Percentiles rank a stretch among this genome's conserved stretches.
phyloP scores from a whole-genome alignment of 2,888 invertebrate species.

The Hanleya hanleyi region DNA sequence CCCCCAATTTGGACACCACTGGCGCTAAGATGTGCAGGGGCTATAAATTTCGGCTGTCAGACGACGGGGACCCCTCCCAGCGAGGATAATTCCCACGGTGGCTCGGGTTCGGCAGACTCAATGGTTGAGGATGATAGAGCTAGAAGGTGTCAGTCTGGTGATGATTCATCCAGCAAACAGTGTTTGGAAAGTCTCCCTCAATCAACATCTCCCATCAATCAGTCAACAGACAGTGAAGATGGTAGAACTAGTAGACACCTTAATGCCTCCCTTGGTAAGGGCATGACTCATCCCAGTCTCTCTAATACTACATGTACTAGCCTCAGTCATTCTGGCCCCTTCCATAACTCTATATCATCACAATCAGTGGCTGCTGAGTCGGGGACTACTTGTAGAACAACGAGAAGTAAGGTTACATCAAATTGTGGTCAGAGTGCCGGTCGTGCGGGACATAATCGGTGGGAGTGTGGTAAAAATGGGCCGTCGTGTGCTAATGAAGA shows the following conservation, averaged over 20 bases:
- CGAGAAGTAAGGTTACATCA: no score
- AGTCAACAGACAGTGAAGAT: neutral
- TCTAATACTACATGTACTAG: no score
- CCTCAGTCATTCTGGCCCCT: neutral
- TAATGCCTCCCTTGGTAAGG: neutral
- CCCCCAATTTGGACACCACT: slow-evolving; percentile 35
- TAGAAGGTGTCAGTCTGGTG: neutral
- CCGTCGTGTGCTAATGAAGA: neutral
- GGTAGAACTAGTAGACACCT: slow-evolving; percentile 7
- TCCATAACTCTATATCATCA: neutral
- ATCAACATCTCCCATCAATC: slow-evolving; percentile 6
- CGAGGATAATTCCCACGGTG: neutral
- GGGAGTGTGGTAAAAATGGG: neutral
- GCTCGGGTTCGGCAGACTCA: no score
- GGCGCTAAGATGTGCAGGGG: slow-evolving; percentile 22
- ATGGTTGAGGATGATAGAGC: neutral
- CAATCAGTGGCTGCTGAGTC: no score
- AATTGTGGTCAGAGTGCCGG: neutral
- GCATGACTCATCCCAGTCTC: slow-evolving; percentile 2
- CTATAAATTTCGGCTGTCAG: neutral
- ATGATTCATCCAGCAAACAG: neutral
- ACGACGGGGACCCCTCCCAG: neutral
- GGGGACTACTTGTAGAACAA: no score
- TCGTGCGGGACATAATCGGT: neutral
- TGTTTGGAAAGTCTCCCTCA: neutral